Evolutionary conservation across 2,888 invertebrate species (phyloP).

Genomic region (Thereva nobilitata): DNA sequence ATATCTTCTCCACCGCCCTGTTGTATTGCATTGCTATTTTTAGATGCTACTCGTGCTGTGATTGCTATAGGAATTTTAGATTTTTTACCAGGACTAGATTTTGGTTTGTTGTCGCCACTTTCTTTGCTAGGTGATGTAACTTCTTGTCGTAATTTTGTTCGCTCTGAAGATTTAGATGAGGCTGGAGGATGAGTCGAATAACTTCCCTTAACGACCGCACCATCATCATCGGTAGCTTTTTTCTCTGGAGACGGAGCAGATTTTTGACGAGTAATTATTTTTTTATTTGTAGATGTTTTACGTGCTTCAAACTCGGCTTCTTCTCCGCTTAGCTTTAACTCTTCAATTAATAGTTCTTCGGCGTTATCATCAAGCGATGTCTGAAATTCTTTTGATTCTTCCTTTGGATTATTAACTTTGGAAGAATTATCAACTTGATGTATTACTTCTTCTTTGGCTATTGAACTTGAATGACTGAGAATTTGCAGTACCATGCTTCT

Average conservation of each 20-base stretch:
- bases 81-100: slow-evolving; percentile 56
- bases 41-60: slow-evolving; percentile 46
- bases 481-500: slow-evolving; percentile 84
- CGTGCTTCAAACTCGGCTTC: slow-evolving; percentile 49
- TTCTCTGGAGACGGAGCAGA: slow-evolving; percentile 51
- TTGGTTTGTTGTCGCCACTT: slow-evolving; percentile 38
- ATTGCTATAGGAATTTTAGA: slow-evolving; percentile 57
- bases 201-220: slow-evolving; percentile 41
- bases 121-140: slow-evolving; percentile 42
- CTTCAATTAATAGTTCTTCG: slow-evolving; percentile 55
- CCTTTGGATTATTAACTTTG: slow-evolving; percentile 44
- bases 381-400: slow-evolving; percentile 46
- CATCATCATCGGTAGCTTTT: slow-evolving; percentile 29
- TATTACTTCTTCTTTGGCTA: slow-evolving; percentile 18
- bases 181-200: slow-evolving; percentile 58
- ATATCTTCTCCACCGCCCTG: slow-evolving; percentile 58
- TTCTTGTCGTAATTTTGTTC: slow-evolving; percentile 44
- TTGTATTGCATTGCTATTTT: slow-evolving; percentile 49
- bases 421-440: background rate
- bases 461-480: slow-evolving; percentile 66
- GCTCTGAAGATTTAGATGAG: slow-evolving; percentile 42
- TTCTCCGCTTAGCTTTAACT: slow-evolving; percentile 52
- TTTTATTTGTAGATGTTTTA: slow-evolving; percentile 49
- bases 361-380: slow-evolving; percentile 52
- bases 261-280: slow-evolving; percentile 52